phyloP scores from a whole-genome alignment of 2,888 invertebrate genomes.

The Apodemia hepburni region DNA sequence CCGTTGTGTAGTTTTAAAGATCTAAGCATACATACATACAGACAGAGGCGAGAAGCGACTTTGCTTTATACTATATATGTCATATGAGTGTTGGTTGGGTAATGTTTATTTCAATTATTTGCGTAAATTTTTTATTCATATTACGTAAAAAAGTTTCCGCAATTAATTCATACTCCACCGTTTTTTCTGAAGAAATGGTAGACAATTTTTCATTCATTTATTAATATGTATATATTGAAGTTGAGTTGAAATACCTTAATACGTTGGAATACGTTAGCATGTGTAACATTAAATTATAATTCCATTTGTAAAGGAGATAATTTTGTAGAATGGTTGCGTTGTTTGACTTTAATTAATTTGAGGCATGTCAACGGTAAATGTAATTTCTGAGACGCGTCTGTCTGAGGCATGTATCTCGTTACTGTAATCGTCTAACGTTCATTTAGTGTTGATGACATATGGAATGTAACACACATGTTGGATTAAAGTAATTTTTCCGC shows the following conservation, averaged over 20 bases:
- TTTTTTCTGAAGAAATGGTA: no score
- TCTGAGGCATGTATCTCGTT: conserved; percentile 63
- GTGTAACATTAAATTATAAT: conserved; percentile 65
- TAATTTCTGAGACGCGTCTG: conserved; percentile 63
- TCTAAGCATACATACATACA: no score
- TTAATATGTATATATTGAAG: background rate
- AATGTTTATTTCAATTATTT: no score
- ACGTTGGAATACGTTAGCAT: conserved; percentile 38
- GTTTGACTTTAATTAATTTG: conserved; percentile 63
- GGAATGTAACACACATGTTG: conserved; percentile 15
- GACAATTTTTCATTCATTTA: no score
- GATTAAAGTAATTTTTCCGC: conserved; percentile 12
- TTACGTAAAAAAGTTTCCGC: no score
- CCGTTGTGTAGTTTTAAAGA: no score
- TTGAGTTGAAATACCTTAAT: background rate
- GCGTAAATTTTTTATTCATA: no score
- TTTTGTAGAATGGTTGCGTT: conserved; percentile 21
- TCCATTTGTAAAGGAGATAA: conserved; percentile 46
- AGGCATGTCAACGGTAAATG: conserved; percentile 71
- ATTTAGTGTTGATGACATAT: conserved; percentile 33
- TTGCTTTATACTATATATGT: no score
- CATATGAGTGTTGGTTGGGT: no score
- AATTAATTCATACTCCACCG: no score
- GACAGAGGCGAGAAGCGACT: no score
- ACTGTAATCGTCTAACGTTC: conserved; percentile 58